phyloP scores from a whole-genome alignment of 1,140 invertebrate genomes.

The Drosophila nebulosa region DNA sequence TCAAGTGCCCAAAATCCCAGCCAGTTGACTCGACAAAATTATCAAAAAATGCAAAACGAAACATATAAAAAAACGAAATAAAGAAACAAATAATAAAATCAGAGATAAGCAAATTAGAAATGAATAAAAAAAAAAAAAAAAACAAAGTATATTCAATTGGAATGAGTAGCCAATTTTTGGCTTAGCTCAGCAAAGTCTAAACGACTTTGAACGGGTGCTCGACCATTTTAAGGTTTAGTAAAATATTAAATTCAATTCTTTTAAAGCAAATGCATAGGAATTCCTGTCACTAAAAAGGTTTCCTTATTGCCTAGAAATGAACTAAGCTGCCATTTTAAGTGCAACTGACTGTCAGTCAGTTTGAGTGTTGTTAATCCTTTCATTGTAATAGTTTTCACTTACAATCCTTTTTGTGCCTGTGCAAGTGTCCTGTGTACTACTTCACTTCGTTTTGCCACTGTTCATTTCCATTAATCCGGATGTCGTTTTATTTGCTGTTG shows the following conservation, averaged over 20 bases:
- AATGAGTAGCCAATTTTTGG: too few relatives aligned
- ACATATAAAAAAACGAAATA: not conserved
- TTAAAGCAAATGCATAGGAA: too few relatives aligned
- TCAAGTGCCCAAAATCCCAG: slow-evolving; percentile 35
- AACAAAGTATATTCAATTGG: too few relatives aligned
- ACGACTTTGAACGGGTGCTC: too few relatives aligned
- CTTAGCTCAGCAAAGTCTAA: too few relatives aligned
- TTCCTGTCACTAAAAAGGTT: not conserved
- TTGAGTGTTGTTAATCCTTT: not conserved
- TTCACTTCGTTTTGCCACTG: slow-evolving; percentile 28
- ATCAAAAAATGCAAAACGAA: not conserved
- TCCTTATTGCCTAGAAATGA: not conserved
- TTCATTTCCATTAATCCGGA: slow-evolving; percentile 53
- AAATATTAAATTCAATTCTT: too few relatives aligned
- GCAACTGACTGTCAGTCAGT: not conserved
- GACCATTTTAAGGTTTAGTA: too few relatives aligned
- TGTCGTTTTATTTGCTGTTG: slow-evolving; percentile 32
- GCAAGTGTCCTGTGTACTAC: not conserved
- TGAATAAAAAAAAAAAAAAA: too few relatives aligned
- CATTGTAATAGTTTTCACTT: not conserved
- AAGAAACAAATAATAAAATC: not conserved
- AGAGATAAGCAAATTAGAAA: not conserved
- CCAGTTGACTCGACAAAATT: slow-evolving; percentile 39
- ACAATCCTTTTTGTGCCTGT: not conserved
- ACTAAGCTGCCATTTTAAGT: not conserved